Base-by-base conservation (phyloP, 2,888 invertebrate genomes). In the Hirtodrosophila trivittata region DNA sequence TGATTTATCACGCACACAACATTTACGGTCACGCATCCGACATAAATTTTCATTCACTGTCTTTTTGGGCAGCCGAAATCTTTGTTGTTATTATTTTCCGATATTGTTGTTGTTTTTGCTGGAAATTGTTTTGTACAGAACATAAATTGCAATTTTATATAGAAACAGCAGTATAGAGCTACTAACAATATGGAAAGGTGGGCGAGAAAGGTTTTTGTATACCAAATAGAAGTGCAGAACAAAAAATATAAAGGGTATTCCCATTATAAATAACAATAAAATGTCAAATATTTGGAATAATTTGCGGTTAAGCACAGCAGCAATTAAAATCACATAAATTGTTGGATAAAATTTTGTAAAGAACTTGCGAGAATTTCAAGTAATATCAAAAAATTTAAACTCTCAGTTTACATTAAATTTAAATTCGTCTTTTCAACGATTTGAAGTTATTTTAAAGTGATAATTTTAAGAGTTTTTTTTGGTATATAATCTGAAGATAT, bases 1-100 rank as follows among this genome's bases (percentile, higher is more conserved):
- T 82, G 82, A 82, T 82, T 82, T 82, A 82, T 82, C 84, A 84
- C 82, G 67, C 81, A 78, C 69, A 76, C 76, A 78, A 74, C 81
- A 81, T 82, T 77, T 82, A 76, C 78, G 82, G 82, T 82, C 82
- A 82, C 71, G 84, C 76, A 77, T 77, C 64, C 76, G 58, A 77
- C 77, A 82, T 82, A 82, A 84, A 82, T 82, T 82, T 81, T 71
- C 81, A 84, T 82, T 81, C 75, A 71, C 81, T 81, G 70, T 73
- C 81, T 67, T 77, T 76, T 83, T 77, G 64, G 77, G 62, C 46
- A 59, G 73, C 58, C 41, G 41, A 60, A 69, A 60, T 47, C 38
- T 42, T 38, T 16, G 13, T 63, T 56, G 32, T 32, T 42, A 26
- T 49, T 35, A 16, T 54, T 63, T 38, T 49, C n/a, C n/a, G n/a